A percentile compares a stretch with the other conserved stretches of the same genome.
These are phyloP conservation scores for Passer domesticus DNA, from an alignment of 2,113 vertebrate genomes.

Conservation along the genomic window DNA sequence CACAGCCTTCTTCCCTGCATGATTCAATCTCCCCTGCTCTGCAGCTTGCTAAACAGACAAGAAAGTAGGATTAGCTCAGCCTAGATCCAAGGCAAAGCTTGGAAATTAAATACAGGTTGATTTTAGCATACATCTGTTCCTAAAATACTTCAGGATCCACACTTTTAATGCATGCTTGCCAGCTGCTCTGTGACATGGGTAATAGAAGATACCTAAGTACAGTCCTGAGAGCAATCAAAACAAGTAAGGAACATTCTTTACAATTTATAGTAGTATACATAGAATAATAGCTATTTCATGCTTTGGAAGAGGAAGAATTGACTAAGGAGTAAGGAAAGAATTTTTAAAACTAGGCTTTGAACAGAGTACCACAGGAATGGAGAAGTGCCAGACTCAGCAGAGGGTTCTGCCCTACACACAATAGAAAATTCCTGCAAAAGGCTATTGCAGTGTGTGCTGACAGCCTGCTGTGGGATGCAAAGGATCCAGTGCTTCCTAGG, in stretches of 20 bases:
- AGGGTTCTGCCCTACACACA: rapidly evolving
- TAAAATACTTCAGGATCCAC: not conserved
- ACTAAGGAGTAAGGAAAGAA: not conserved
- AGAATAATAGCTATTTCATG: not conserved
- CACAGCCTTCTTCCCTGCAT: not conserved
- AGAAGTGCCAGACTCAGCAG: not conserved
- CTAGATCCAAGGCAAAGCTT: not conserved
- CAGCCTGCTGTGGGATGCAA: not conserved
- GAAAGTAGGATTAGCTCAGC: not conserved
- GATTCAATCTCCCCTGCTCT: not conserved
- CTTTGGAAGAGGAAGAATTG: not conserved
- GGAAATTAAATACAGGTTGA: not conserved
- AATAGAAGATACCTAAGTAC: not conserved
- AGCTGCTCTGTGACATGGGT: not conserved
- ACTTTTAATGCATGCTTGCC: not conserved
- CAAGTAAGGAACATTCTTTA: not conserved
- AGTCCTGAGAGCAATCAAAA: not conserved
- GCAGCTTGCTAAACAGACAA: not conserved
- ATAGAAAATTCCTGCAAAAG: not conserved
- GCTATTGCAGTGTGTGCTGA: not conserved
- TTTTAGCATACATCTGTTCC: not conserved
- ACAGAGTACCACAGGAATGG: not conserved
- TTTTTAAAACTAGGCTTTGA: not conserved
- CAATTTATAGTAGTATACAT: not conserved
- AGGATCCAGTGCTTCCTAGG: not conserved